Base-by-base conservation (phyloP, 2,797 vertebrate species). In the Margarornis squamiger region DNA sequence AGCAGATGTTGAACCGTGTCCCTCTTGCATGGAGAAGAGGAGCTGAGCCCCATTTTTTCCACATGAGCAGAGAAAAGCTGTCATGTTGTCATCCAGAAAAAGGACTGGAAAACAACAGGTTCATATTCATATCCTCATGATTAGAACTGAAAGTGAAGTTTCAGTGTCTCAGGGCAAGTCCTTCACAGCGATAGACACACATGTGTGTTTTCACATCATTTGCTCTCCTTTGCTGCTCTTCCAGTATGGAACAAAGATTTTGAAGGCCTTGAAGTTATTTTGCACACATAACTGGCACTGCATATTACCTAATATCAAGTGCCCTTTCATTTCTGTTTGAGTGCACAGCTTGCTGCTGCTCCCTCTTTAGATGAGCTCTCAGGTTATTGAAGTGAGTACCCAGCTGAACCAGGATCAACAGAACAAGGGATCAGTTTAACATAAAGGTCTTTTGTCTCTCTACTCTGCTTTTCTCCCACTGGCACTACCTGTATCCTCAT, bases 251-350 rank as follows among this genome's bases (percentile, higher is more conserved):
- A 75, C 12, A 80, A 61, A 94, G 54, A 41, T 45, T 58, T 32
- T 81, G 45, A 86, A 88, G 63, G 14, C 59, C 26, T 73, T 73
- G 20, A 75, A 86, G 51, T 38, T 63, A 70, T 82, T 92, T 84
- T 86, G 76, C 58, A 70, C 11, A 6, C 12, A 20, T n/a, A 78
- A 67, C 32, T 46, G 58, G 54, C 59, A 45, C 3, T 58, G 63
- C 66, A n/a, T 51, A n/a, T 84, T 66, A 55, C 36, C 83, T 75
- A 55, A 81, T 68, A 76, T 27, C 23, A 32, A 48, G 66, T 26
- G 45, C 7, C 51, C 38, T 90, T 93, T 83, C 43, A 85, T 82
- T 93, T 74, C 89, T 91, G 71, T 34, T 8, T 45, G 86, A 93
- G 55, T 11, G 15, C 48, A 81, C 43, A 74, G 83, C 59, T 70